Conservation (phyloP, 2,797 vertebrate genomes). For the Lutjanus campechanus region DNA sequence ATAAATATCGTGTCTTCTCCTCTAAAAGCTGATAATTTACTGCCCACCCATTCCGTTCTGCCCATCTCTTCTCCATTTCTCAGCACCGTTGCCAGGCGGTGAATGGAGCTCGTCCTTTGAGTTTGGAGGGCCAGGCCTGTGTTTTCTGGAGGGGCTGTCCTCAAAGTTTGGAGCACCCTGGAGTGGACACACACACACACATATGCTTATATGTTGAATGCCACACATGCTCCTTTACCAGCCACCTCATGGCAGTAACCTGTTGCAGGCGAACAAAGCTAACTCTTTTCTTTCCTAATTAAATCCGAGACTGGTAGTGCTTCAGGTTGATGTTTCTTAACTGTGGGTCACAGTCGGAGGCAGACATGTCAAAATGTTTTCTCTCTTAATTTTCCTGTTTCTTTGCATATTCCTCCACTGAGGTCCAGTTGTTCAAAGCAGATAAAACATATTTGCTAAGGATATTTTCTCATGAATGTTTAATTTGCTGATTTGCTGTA, state of each 20-base stretch:
- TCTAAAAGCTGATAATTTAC: slow-evolving; percentile 84
- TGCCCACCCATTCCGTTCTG: slow-evolving; percentile 78
- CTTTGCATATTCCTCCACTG: background rate
- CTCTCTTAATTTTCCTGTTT: background rate
- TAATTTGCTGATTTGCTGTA: too few relatives aligned
- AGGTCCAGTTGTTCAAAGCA: background rate
- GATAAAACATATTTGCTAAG: too few relatives aligned
- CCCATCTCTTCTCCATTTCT: slow-evolving; percentile 84
- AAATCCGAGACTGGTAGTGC: slow-evolving; percentile 61
- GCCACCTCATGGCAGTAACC: slow-evolving; percentile 52
- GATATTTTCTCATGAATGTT: too few relatives aligned
- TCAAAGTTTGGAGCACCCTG: slow-evolving; percentile 85
- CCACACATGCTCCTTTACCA: slow-evolving; percentile 75
- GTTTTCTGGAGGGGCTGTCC: slow-evolving; percentile 83
- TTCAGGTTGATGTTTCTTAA: slow-evolving; percentile 67
- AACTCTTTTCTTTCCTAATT: slow-evolving; percentile 67
- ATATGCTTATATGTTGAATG: slow-evolving; percentile 71
- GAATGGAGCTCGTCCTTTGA: slow-evolving; percentile 82
- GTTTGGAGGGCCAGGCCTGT: slow-evolving; percentile 83
- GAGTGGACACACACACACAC: slow-evolving; percentile 78
- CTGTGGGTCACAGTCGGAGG: slow-evolving; percentile 40
- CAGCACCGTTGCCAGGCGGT: slow-evolving; percentile 78
- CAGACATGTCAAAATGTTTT: background rate
- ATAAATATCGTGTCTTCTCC: slow-evolving; percentile 83
- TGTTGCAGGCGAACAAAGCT: slow-evolving; percentile 45